Evolutionary conservation across 2,113 vertebrate species (phyloP), one percentile per base, ranked within the genome.

Genomic region (Mungos mungo): DNA sequence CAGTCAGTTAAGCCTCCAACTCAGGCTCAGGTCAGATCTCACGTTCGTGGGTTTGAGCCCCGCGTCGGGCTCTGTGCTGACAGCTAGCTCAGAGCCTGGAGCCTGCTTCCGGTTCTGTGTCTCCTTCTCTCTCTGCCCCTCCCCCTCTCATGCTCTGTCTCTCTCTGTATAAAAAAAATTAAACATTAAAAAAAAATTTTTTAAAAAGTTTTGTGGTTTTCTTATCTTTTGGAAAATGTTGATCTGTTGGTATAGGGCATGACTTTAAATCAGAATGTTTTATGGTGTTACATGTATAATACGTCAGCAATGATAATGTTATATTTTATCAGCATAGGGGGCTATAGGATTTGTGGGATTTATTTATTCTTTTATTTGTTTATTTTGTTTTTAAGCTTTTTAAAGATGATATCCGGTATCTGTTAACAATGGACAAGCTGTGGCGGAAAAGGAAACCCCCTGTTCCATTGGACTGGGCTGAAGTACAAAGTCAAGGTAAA

Each of bases 361-460:
- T 47, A 47, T 47, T 38, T 96, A 2, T 87, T 88, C 97, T 95
- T 88, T 97, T 95, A 84, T 72, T 68, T 80, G 13, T 12, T 27
- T 77, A 23, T 97, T 12, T 27, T 77, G 18, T 97, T 97, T 97
- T 29, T 8, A 89, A 99, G 99, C 99, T 99, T 97, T 99, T 99
- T 98, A 99, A 99, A 99, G 99, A 99, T 97, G 99, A 99, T 98
- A 99, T 99, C 97, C 99, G 99, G 97, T 99, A 99, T 82, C 98
- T 99, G 74, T 98, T 99, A 98, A 99, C 99, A 10, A 99, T 99
- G 99, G 99, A 99, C 98, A 99, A 99, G 97, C 98, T 99, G 35
- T 99, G 99, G 99, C 99, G 99, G 98, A 99, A 99, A 98, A 99
- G 99, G 98, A 99, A 99, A 98, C 99, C 99, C 60, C 99, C 99